A percentile compares a stretch with the other conserved stretches of the same genome.
Conservation (phyloP, 2,113 vertebrate species). For the Rhinoderma darwinii region DNA sequence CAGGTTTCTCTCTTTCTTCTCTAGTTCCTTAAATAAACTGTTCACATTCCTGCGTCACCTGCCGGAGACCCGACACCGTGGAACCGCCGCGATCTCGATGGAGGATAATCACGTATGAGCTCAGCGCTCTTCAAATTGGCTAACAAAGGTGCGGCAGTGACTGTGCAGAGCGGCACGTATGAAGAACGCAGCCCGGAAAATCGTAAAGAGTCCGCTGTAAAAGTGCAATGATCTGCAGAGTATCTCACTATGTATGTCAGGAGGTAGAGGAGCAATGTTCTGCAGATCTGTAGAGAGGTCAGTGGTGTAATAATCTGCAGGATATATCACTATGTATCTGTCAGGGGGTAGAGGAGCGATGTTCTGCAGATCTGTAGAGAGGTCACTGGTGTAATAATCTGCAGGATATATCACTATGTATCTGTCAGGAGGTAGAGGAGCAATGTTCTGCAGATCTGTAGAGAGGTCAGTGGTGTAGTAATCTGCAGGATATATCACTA, state of each 20-base stretch:
- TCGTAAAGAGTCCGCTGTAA: not conserved
- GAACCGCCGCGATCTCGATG: not conserved
- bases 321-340: not conserved
- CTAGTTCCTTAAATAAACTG: not conserved
- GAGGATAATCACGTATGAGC: not conserved
- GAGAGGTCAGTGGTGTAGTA: too few relatives aligned
- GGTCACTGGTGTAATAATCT: too few relatives aligned
- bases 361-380: not conserved
- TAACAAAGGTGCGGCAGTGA: not conserved
- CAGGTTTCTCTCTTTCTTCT: not conserved
- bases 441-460: too few relatives aligned
- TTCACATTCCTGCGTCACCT: conserved; percentile 16
- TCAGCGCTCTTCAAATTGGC: not conserved
- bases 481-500: too few relatives aligned
- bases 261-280: not conserved
- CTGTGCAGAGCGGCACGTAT: not conserved
- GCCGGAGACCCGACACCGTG: not conserved
- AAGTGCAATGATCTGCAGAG: not conserved
- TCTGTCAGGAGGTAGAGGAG: too few relatives aligned
- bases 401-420: too few relatives aligned
- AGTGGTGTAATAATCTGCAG: not conserved
- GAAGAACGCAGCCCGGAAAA: not conserved
- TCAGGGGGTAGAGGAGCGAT: too few relatives aligned
- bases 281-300: not conserved
- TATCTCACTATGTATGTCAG: too few relatives aligned